These are phyloP conservation scores for Drosophila robusta DNA, from an alignment of 2,888 invertebrate genomes.

Conservation along the genomic window DNA sequence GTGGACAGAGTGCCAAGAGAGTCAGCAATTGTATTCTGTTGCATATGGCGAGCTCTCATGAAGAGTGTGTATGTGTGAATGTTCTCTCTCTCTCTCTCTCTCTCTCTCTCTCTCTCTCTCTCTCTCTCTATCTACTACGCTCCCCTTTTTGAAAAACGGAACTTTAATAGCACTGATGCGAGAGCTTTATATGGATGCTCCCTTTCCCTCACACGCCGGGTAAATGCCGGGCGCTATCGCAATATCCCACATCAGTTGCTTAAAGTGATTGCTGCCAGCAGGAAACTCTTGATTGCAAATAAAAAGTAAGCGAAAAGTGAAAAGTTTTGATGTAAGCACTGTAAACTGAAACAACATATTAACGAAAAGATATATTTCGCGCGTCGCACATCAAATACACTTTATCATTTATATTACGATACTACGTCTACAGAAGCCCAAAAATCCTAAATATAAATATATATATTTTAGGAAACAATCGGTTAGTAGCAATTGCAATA, in stretches of 20 bases:
- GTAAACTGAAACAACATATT: background rate
- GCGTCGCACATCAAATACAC: background rate
- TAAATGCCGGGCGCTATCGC: background rate
- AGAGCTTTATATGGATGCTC: too few species aligned
- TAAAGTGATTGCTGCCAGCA: background rate
- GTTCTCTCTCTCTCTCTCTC: too few species aligned
- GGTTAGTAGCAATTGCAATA: too few species aligned
- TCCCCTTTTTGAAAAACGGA: too few species aligned
- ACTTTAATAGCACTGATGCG: background rate
- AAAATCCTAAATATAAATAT: too few species aligned
- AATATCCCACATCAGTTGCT: constrained; percentile 1
- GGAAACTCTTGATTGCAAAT: constrained; percentile 3
- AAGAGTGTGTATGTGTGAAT: background rate
- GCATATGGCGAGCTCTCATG: background rate
- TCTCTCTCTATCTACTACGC: background rate
- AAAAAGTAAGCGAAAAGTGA: background rate
- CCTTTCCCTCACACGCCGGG: background rate
- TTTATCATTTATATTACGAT: too few species aligned
- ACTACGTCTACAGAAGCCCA: too few species aligned
- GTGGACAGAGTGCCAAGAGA: background rate
- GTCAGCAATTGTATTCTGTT: background rate
- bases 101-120: background rate
- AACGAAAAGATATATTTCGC: background rate
- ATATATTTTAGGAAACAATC: too few species aligned
- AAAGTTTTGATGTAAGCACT: background rate